Base-by-base conservation (phyloP, 2,888 invertebrate genomes). In the Thecophora atra region DNA sequence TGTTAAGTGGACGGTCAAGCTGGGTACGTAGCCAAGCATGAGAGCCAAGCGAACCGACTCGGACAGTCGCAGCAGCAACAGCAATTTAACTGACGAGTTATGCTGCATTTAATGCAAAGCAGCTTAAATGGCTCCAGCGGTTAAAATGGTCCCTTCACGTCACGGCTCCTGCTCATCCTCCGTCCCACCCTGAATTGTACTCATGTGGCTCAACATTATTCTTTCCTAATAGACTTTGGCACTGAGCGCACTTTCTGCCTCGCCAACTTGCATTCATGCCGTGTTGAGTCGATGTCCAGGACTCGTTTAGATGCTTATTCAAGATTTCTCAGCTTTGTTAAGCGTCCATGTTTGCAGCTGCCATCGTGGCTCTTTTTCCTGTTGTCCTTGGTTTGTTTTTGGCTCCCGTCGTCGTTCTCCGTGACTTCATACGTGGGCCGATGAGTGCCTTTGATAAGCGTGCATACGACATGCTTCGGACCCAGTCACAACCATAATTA, bases 391-490 rank as follows among this genome's bases (percentile, higher is more conserved):
- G n/a, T 47, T 5, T n/a, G 6, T 37, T 37, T 17, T 47, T 47
- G 37, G 7, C 37, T n/a, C 47, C 47, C 47, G 17, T 1, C 47
- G 13, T 47, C n/a, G 47, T 47, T 47, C 15, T 2, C 47, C 47
- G 13, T 17, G 17, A 17, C 47, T 15, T n/a, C 47, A 24, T 15
- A 64, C 19, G 64, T 44, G 24, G 8, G 28, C 37, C 52, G 26
- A 73, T 75, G 76, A 76, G 74, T 77, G 76, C 76, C 77, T 76
- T 69, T 65, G 80, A 79, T 77, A 79, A 79, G 77, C 80, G 78
- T 80, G 78, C 76, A 77, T 80, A 77, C 80, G 74, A 78, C 77
- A 77, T 75, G 74, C 75, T 74, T 74, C 51, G 26, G 52, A 52
- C 6, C 37, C 37, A 37, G 37, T 0, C 6, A 67, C 67, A 54